Conservation (phyloP, 2,797 vertebrate species). For the Crenuchus spilurus region DNA sequence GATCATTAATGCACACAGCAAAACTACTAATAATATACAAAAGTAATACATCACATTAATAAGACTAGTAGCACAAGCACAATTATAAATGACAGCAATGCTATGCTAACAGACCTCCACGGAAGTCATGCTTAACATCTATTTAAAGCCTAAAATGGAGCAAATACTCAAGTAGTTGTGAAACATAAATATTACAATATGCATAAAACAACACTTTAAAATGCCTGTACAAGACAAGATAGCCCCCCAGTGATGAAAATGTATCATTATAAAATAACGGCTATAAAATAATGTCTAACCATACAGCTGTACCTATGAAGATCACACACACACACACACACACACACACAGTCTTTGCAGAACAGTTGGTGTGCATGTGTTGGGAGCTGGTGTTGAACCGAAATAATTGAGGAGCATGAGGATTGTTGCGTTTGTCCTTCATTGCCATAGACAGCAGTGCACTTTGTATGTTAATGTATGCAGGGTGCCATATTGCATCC, state of each 20-base stretch:
- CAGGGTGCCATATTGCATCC: slow-evolving; percentile 34
- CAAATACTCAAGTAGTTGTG: not conserved
- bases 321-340: not conserved
- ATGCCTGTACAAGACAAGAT: not conserved
- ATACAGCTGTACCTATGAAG: not conserved
- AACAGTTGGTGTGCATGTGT: slow-evolving; percentile 21
- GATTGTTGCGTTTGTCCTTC: slow-evolving; percentile 33
- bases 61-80: too few relatives aligned
- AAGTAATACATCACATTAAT: too few relatives aligned
- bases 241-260: not conserved
- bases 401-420: slow-evolving; percentile 11
- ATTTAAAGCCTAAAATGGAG: not conserved
- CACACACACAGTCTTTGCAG: not conserved
- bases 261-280: not conserved
- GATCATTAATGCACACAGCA: too few relatives aligned
- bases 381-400: slow-evolving; percentile 27
- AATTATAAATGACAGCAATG: too few relatives aligned
- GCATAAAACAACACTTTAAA: not conserved
- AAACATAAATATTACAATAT: not conserved
- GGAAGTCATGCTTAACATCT: not conserved
- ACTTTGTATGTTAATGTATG: slow-evolving; percentile 41
- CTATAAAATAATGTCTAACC: too few relatives aligned
- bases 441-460: slow-evolving; percentile 21
- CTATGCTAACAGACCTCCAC: too few relatives aligned
- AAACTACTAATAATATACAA: too few relatives aligned